These are phyloP conservation scores for Cryptoblepharus egeriae DNA, from an alignment of 2,797 vertebrate species.

Conservation along the genomic window DNA sequence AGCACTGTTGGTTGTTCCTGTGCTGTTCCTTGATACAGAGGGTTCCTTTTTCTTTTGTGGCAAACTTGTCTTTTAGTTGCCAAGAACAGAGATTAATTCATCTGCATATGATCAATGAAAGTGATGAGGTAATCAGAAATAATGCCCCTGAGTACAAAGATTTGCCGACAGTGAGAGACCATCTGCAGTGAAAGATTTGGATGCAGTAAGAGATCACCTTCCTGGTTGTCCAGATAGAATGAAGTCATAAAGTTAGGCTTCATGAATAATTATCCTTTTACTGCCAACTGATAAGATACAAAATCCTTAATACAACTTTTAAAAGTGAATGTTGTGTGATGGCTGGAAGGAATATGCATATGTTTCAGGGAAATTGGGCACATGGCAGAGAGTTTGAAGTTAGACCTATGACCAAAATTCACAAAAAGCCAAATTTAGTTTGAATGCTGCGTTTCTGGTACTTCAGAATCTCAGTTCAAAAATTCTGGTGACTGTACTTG, in stretches of 20 bases:
- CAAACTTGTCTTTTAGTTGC: neutral
- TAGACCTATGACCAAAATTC: neutral
- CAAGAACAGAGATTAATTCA: accelerated
- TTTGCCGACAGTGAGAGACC: accelerated
- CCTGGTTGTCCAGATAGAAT: neutral
- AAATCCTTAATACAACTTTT: neutral
- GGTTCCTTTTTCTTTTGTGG: neutral
- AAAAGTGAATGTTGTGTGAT: neutral
- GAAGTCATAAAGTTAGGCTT: neutral
- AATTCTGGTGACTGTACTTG: neutral
- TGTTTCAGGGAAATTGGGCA: neutral
- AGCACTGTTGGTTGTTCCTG: neutral
- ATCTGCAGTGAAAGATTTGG: accelerated
- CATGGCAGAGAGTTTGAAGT: neutral
- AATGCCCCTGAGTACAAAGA: neutral
- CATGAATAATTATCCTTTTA: neutral
- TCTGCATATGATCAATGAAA: accelerated
- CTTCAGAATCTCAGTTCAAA: neutral
- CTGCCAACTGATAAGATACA: neutral
- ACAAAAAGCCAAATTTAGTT: neutral
- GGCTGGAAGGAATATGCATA: neutral
- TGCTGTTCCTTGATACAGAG: neutral
- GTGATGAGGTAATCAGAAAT: neutral
- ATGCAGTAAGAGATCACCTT: neutral
- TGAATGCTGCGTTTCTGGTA: neutral